A percentile compares a stretch with the other conserved stretches of the same genome.
These are phyloP conservation scores for Antigone vipio DNA, from an alignment of 2,113 vertebrate species.

Conservation along the genomic window DNA sequence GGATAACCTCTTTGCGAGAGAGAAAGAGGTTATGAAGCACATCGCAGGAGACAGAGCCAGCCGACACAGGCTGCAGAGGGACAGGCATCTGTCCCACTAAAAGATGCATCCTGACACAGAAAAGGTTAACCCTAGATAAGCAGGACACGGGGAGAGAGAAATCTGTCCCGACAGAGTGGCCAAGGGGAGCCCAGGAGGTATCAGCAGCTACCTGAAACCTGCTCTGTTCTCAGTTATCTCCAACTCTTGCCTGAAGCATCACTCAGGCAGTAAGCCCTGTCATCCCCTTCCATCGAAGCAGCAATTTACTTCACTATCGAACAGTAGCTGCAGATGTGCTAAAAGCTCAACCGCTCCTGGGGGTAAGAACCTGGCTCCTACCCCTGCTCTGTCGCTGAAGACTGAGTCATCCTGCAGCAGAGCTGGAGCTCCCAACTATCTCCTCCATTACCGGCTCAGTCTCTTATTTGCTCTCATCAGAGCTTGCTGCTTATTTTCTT, in stretches of 20 bases:
- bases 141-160: not conserved
- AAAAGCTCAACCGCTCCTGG: not conserved
- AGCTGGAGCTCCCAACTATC: not conserved
- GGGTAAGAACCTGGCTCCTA: slow-evolving; percentile 1
- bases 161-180: not conserved
- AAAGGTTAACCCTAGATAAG: slow-evolving; percentile 4
- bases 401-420: slow-evolving; percentile 45
- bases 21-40: slow-evolving; percentile 18
- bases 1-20: slow-evolving; percentile 36
- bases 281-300: not conserved
- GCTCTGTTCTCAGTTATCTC: not conserved
- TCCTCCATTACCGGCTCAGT: not conserved
- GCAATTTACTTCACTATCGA: not conserved
- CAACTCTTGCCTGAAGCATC: not conserved
- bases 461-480: not conserved
- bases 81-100: not conserved
- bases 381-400: not conserved
- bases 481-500: not conserved
- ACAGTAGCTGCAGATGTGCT: not conserved
- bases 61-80: not conserved
- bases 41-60: not conserved
- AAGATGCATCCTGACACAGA: not conserved
- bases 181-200: not conserved
- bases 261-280: not conserved
- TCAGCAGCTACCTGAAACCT: not conserved